Conservation (phyloP, 2,888 invertebrate species). For the Sinodicranocentrus sp. region DNA sequence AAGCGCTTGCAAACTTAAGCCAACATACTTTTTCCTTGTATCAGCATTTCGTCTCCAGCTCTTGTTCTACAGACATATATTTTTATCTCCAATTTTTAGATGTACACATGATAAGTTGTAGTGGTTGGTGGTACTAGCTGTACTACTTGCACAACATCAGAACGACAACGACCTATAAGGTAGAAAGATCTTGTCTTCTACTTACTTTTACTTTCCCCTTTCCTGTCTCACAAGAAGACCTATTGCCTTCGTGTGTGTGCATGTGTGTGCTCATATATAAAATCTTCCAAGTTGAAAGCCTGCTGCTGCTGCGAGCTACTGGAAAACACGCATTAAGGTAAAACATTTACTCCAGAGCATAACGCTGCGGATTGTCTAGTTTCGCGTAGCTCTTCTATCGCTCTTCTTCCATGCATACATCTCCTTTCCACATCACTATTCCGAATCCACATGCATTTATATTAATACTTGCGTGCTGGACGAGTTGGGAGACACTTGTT, state of each 20-base stretch:
- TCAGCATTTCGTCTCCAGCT: slow-evolving; percentile 49
- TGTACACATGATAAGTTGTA: too few species aligned
- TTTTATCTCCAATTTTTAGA: background rate
- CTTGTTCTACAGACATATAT: slow-evolving; percentile 6
- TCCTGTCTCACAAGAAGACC: background rate
- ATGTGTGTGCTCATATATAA: slow-evolving; percentile 10
- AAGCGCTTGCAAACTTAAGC: slow-evolving; percentile 30
- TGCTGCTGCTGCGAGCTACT: slow-evolving; percentile 31
- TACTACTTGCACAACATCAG: slow-evolving; percentile 19
- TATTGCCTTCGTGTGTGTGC: background rate
- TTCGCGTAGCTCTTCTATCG: background rate
- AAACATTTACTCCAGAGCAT: slow-evolving; percentile 15
- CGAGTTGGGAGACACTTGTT: slow-evolving; percentile 42
- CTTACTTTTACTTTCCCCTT: slow-evolving; percentile 34
- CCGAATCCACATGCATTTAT: slow-evolving; percentile 38
- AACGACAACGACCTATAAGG: slow-evolving; percentile 45
- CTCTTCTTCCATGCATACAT: background rate
- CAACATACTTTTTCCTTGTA: slow-evolving; percentile 45
- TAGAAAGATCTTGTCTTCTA: slow-evolving; percentile 44
- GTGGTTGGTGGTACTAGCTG: too few species aligned
- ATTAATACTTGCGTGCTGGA: slow-evolving; percentile 1
- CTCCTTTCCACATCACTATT: slow-evolving; percentile 13
- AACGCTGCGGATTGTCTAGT: slow-evolving; percentile 20
- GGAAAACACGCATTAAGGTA: slow-evolving; percentile 42
- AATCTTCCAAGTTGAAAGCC: slow-evolving; percentile 29